These are phyloP conservation scores for Pristionchus arcanus DNA, from an alignment of 2,888 invertebrate genomes.

Conservation along the genomic window DNA sequence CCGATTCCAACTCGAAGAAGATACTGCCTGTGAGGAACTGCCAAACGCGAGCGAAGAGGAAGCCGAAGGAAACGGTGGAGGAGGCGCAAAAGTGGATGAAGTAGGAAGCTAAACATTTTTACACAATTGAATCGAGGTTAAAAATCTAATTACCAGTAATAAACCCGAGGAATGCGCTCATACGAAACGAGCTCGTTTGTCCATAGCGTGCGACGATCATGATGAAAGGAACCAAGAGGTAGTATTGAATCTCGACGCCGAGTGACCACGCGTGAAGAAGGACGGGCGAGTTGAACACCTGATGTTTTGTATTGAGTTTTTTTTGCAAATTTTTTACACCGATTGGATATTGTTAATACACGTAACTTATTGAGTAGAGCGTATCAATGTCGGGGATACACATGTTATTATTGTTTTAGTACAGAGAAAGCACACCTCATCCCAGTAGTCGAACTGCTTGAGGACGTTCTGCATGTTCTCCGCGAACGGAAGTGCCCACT, in stretches of 20 bases:
- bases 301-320: too few relatives aligned
- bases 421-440: not conserved
- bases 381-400: too few relatives aligned
- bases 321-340: too few relatives aligned
- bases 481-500: slow-evolving; percentile 47
- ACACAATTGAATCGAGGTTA: not conserved
- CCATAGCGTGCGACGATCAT: not conserved
- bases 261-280: slow-evolving; percentile 53
- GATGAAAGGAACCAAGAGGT: slow-evolving; percentile 49
- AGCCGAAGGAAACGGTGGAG: slow-evolving; percentile 27
- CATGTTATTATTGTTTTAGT: too few relatives aligned
- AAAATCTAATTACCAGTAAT: not conserved
- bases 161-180: not conserved
- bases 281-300: slow-evolving; percentile 50
- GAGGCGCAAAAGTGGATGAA: not conserved
- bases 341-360: not conserved
- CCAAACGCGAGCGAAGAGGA: slow-evolving; percentile 34
- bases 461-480: slow-evolving; percentile 52
- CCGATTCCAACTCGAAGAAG: slow-evolving; percentile 34
- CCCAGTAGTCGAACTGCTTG: slow-evolving; percentile 51
- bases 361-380: not conserved
- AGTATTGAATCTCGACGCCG: slow-evolving; percentile 55
- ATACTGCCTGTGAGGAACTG: slow-evolving; percentile 46
- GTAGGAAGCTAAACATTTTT: not conserved
- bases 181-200: not conserved